These are phyloP conservation scores for Cygnus atratus DNA, from an alignment of 2,113 vertebrate genomes.

Conservation along the genomic window DNA sequence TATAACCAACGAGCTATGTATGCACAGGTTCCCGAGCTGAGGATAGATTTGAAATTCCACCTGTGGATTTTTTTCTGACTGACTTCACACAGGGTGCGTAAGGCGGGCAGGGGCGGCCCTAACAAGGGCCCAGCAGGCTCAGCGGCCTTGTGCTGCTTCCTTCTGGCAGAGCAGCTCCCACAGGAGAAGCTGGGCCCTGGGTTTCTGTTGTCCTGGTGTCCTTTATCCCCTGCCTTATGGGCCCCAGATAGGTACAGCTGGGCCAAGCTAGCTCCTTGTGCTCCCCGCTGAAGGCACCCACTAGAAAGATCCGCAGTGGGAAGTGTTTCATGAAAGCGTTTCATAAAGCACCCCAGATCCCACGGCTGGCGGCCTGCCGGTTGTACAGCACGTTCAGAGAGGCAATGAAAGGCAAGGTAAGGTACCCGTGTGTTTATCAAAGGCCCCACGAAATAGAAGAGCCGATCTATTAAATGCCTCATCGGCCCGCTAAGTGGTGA, in stretches of 20 bases:
- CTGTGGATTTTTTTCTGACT: neutral
- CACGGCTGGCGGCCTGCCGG: neutral
- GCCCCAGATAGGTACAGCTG: neutral
- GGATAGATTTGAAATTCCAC: neutral
- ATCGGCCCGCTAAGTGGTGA: neutral
- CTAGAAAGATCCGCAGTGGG: neutral
- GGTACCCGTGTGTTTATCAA: neutral
- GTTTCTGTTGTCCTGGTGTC: neutral
- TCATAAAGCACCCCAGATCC: neutral
- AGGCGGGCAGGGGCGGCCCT: neutral
- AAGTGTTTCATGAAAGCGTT: neutral
- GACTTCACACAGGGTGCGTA: neutral
- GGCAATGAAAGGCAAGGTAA: neutral
- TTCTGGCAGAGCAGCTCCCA: neutral
- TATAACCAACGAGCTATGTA: neutral
- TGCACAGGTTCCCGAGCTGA: neutral
- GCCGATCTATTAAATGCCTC: conserved; percentile 17
- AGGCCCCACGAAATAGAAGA: neutral
- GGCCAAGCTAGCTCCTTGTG: neutral
- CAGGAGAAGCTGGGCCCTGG: neutral
- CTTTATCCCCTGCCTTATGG: neutral
- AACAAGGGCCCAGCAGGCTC: neutral
- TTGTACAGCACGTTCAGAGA: neutral
- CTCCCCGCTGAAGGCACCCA: neutral
- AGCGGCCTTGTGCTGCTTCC: neutral